Evolutionary conservation across 2,113 vertebrate genomes (phyloP), one percentile per base, ranked within the genome.

Genomic region (Tachysurus fulvidraco): DNA sequence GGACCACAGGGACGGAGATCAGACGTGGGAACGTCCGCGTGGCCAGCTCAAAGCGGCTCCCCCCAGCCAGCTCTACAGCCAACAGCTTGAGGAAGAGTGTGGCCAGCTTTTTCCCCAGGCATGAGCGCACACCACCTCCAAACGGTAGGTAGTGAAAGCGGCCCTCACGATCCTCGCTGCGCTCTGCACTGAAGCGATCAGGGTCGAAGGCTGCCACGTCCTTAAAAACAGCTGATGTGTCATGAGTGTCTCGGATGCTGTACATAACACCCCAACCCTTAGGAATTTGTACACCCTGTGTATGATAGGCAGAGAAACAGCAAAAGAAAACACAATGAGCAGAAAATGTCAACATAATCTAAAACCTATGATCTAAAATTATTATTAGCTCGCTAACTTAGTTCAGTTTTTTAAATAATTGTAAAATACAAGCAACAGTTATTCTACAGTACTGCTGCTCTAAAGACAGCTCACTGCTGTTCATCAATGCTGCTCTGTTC

Each of bases 201-300:
- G 98, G 98, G 76, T 99, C 98, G 0, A 99, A 99, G 73, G 95
- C 93, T 0, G 96, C 97, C 87, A 97, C 97, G 0, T 99, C 97
- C 90, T 98, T 97, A 92, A 99, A 99, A 79, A 99, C 97, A 0
- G 97, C 96, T 0, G 98, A 95, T 0, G 98, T 99, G 95, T 99
- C 97, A 0, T 99, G 98, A 19, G 98, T 99, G 92, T 99, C 98
- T 28, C 98, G 96, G 91, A 99, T 99, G 94, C 98, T 99, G 94
- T 99, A 99, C 96, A 99, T 97, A 73, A 99, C 98, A 0, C 98
- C 98, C 98, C 98, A 99, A 79, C 98, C 98, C 83, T 99, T 99
- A 69, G 98, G 98, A 81, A 99, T 98, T 90, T 99, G 98, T 69
- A 98, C 98, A 30, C 98, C 98, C 98, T 99, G 94, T 5, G 1